Evolutionary conservation across 2,888 invertebrate species (phyloP).

Genomic region (Melieria omissa): DNA sequence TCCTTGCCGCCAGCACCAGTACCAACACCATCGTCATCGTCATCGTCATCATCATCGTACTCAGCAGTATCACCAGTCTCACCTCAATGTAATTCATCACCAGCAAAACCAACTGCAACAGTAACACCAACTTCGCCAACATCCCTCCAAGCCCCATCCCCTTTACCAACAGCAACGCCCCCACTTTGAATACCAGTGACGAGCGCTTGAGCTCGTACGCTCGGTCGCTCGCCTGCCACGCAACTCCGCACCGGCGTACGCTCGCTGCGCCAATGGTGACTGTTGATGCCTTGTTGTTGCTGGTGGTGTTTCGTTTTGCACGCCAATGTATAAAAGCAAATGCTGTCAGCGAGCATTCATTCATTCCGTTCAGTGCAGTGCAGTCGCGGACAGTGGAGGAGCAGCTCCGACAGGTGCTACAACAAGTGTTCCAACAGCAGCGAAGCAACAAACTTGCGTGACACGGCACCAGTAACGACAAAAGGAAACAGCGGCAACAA

Average conservation of each 20-base stretch:
- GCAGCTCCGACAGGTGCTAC: conserved; percentile 37
- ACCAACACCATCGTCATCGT: background rate
- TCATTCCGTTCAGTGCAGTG: conserved; percentile 55
- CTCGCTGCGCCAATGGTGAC: conserved; percentile 28
- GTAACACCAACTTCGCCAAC: conserved; percentile 19
- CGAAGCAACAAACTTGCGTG: background rate
- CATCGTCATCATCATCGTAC: too few species aligned
- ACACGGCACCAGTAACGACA: background rate
- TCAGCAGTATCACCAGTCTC: too few species aligned
- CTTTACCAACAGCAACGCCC: background rate
- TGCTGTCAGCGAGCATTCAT: conserved; percentile 50
- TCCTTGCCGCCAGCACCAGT: conserved; percentile 2
- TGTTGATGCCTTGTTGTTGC: conserved; percentile 5
- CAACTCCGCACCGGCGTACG: conserved; percentile 24
- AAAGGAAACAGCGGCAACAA: background rate
- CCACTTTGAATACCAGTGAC: background rate
- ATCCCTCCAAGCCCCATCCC: background rate
- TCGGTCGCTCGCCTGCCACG: conserved; percentile 18
- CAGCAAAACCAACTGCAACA: conserved; percentile 23
- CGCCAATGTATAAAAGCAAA: conserved; percentile 52
- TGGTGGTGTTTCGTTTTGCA: conserved; percentile 14
- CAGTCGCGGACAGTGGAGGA: conserved; percentile 43
- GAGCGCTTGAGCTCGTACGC: too few species aligned
- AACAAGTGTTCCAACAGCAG: conserved; percentile 2
- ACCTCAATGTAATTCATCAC: background rate